phyloP scores from a whole-genome alignment of 2,113 vertebrate species.

The Amphilophus citrinellus region DNA sequence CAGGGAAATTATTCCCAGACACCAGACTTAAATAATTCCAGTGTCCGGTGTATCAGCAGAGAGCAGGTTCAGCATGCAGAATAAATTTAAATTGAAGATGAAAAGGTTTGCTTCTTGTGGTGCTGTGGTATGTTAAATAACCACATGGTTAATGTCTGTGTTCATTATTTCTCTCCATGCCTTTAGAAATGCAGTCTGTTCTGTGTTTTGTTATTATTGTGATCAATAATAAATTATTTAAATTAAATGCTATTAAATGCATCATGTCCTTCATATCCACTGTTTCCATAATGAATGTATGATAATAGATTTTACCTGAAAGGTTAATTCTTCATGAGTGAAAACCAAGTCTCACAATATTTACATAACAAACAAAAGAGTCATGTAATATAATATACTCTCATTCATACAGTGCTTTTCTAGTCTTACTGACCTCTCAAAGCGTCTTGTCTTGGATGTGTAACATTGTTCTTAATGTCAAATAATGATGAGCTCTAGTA shows the following conservation, averaged over 20 bases:
- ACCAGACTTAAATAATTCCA: not conserved
- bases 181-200: not conserved
- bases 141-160: not conserved
- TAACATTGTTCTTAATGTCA: too few species aligned
- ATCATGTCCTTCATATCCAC: not conserved
- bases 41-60: not conserved
- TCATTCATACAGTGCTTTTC: too few species aligned
- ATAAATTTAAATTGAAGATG: not conserved
- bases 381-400: too few species aligned
- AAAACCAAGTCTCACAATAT: too few species aligned
- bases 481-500: too few species aligned
- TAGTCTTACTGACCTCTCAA: too few species aligned
- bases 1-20: not conserved
- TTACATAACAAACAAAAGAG: too few species aligned
- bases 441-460: too few species aligned
- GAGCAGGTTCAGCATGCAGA: not conserved
- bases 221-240: not conserved
- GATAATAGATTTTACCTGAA: not conserved
- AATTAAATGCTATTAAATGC: too few species aligned
- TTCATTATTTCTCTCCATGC: not conserved
- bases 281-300: not conserved
- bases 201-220: not conserved
- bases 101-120: not conserved
- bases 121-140: not conserved
- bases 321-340: too few species aligned